Evolutionary conservation across 1,140 invertebrate genomes (phyloP).

Genomic region (Chelonus insularis): DNA sequence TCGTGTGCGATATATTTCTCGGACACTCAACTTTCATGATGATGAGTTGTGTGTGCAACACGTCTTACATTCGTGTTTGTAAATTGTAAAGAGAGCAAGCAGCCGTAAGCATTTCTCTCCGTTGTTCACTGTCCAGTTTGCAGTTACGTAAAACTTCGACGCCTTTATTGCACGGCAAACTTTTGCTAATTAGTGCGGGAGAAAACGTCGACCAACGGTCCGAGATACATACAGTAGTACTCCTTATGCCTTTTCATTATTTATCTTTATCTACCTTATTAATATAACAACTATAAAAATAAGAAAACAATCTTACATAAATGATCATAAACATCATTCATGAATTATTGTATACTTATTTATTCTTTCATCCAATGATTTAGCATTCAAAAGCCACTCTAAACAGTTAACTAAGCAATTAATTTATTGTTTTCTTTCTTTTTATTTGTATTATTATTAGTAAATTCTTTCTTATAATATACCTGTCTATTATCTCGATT

Average conservation of each 20-base stretch:
- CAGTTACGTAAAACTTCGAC: conserved; percentile 34
- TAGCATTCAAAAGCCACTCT: too few species aligned
- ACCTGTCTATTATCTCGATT: too few species aligned
- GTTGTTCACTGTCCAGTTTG: conserved; percentile 26
- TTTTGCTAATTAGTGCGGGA: conserved; percentile 58
- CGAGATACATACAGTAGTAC: conserved; percentile 32
- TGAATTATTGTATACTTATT: too few species aligned
- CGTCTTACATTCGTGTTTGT: not conserved
- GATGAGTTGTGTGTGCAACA: not conserved
- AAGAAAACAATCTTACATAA: not conserved
- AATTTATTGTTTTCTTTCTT: too few species aligned
- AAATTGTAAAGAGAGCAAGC: conserved; percentile 19
- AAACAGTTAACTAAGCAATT: too few species aligned
- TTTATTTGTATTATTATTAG: too few species aligned
- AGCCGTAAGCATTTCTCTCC: conserved; percentile 11
- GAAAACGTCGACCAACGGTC: conserved; percentile 53
- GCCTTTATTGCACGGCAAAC: conserved; percentile 47
- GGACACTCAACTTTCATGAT: conserved; percentile 11
- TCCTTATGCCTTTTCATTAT: not conserved
- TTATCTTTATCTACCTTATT: conserved; percentile 1
- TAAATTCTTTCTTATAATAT: too few species aligned
- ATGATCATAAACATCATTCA: not conserved
- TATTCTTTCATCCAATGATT: too few species aligned
- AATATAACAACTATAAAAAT: not conserved
- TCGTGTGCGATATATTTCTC: not conserved